A percentile compares a stretch with the other conserved stretches of the same genome.
Conservation (phyloP, 2,797 vertebrate species). For the Eulemur albifrons region DNA sequence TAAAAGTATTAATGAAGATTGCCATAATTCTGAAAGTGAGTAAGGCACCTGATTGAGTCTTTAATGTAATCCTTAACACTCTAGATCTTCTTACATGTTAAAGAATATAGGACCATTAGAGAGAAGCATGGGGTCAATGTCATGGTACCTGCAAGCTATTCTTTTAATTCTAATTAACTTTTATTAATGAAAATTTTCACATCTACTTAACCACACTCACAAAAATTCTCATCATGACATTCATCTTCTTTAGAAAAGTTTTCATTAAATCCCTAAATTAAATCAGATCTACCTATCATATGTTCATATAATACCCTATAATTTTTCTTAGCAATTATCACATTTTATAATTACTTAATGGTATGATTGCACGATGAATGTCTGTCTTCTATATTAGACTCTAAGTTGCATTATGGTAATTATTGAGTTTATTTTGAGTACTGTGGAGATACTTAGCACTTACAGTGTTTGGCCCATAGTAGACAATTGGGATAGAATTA, state of each 20-base stretch:
- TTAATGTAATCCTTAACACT: neutral
- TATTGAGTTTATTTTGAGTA: neutral
- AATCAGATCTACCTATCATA: neutral
- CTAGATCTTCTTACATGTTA: neutral
- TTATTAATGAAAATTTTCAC: neutral
- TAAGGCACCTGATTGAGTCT: neutral
- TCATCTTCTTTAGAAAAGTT: neutral
- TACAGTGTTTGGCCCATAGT: neutral
- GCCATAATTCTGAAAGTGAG: neutral
- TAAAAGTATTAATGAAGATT: too few relatives aligned
- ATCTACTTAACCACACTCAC: neutral
- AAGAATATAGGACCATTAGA: neutral
- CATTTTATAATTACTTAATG: slow-evolving; percentile 16
- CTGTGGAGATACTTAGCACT: neutral
- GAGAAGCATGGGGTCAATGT: neutral
- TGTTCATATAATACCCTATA: neutral
- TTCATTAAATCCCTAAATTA: neutral
- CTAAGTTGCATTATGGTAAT: neutral
- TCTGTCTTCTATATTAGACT: neutral
- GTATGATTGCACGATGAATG: slow-evolving; percentile 7
- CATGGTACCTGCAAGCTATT: neutral
- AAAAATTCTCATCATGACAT: neutral
- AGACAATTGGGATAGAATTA: neutral
- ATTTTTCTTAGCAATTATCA: slow-evolving; percentile 10
- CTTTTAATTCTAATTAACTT: neutral